These are phyloP conservation scores for Scleropages formosus DNA, from an alignment of 2,797 vertebrate species.

Conservation along the genomic window DNA sequence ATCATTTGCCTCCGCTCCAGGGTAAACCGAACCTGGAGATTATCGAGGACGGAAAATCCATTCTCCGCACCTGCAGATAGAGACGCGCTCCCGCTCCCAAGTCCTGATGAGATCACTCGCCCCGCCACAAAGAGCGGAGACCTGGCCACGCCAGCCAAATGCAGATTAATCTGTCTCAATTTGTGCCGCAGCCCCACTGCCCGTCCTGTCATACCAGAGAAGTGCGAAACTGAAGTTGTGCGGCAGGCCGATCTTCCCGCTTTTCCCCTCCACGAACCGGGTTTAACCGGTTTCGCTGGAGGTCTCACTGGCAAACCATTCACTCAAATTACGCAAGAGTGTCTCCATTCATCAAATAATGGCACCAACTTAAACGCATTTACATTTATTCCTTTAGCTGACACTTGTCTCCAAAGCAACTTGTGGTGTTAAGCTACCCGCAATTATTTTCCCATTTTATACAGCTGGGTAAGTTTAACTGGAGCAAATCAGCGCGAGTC, in stretches of 20 bases:
- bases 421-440: too few species aligned
- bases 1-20: conserved; percentile 49
- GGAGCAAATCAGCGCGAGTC: too few species aligned
- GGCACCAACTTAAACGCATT: too few species aligned
- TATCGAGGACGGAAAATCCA: conserved; percentile 57
- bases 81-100: conserved; percentile 31
- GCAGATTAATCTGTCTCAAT: conserved; percentile 22
- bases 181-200: neutral
- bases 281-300: too few species aligned
- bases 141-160: neutral
- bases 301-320: too few species aligned
- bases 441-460: too few species aligned
- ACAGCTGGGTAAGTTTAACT: too few species aligned
- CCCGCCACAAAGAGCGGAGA: neutral
- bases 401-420: too few species aligned
- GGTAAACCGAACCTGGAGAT: conserved; percentile 48
- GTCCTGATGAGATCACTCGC: conserved; percentile 18
- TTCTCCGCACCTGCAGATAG: conserved; percentile 35
- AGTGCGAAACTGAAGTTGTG: neutral
- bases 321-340: too few species aligned
- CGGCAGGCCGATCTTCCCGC: neutral
- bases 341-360: too few species aligned
- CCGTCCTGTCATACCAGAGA: neutral
- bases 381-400: too few species aligned
- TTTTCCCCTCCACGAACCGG: neutral